phyloP scores from a whole-genome alignment of 2,888 invertebrate species.

The Coenonympha glycerion region DNA sequence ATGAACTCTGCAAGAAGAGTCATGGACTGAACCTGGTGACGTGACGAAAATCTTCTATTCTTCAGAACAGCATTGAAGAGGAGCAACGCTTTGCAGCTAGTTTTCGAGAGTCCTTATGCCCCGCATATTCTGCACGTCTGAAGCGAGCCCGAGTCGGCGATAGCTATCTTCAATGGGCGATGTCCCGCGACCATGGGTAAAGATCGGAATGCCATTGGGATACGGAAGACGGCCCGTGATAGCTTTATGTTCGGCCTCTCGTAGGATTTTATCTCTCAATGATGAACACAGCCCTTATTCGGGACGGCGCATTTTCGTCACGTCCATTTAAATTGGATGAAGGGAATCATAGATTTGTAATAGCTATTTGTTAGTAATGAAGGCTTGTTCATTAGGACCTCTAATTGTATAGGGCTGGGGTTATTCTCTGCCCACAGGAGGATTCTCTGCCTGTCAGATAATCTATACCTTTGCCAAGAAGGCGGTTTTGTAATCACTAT shows the following conservation, averaged over 20 bases:
- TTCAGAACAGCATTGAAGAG: neutral
- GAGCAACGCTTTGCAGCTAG: neutral
- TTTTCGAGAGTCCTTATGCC: neutral
- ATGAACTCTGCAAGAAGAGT: too few species aligned
- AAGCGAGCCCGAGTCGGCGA: conserved; percentile 12
- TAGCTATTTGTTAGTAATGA: too few species aligned
- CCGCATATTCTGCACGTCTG: conserved; percentile 8
- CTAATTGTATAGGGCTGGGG: too few species aligned
- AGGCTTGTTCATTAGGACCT: too few species aligned
- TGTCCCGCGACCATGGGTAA: conserved; percentile 36
- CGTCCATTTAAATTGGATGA: neutral
- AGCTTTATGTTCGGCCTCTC: conserved; percentile 22
- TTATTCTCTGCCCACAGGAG: too few species aligned
- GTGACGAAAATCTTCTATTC: neutral
- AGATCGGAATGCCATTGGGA: conserved; percentile 45
- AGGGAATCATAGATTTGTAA: too few species aligned
- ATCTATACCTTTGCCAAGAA: too few species aligned
- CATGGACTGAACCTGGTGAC: too few species aligned
- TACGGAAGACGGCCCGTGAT: conserved; percentile 21
- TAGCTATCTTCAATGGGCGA: conserved; percentile 18
- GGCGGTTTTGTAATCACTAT: too few species aligned
- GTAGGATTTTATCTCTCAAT: conserved; percentile 23
- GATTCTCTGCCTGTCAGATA: too few species aligned
- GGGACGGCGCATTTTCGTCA: neutral
- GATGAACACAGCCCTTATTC: conserved; percentile 11